phyloP scores from a whole-genome alignment of 2,888 invertebrate species.

The Ditylenchus weischeri region DNA sequence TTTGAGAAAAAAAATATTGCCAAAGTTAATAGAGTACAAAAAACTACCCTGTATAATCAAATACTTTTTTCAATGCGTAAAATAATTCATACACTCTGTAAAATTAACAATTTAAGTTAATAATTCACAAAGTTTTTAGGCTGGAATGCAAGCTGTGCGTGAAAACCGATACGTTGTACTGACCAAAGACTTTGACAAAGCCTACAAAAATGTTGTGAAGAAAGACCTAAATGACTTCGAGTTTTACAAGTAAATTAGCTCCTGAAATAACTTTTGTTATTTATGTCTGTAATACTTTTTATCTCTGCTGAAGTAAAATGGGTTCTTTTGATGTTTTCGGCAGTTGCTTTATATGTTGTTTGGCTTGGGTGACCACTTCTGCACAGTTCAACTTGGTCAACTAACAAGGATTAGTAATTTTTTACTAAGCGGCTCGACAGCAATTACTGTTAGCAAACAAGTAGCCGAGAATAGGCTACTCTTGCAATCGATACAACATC shows the following conservation, averaged over 20 bases:
- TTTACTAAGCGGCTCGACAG: slow-evolving; percentile 11
- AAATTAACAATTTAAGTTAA: too few species aligned
- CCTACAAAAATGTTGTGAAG: slow-evolving; percentile 98
- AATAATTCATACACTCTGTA: too few species aligned
- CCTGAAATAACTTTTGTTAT: not conserved
- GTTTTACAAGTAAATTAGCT: slow-evolving; percentile 82
- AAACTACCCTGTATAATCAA: too few species aligned
- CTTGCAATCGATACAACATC: too few species aligned
- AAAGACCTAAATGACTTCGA: slow-evolving; percentile 99
- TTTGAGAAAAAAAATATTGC: too few species aligned
- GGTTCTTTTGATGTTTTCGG: not conserved
- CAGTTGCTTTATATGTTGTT: not conserved
- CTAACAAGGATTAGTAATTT: slow-evolving; percentile 5
- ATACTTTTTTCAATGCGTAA: too few species aligned
- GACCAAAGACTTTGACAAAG: slow-evolving; percentile 98
- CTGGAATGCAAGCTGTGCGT: slow-evolving; percentile 98
- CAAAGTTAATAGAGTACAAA: too few species aligned
- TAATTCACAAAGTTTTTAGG: slow-evolving; percentile 63
- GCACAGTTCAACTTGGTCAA: not conserved
- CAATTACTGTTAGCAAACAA: not conserved
- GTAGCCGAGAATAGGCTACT: too few species aligned
- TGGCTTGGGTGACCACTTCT: not conserved
- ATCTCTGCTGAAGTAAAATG: not conserved
- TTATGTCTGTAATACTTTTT: too few species aligned
- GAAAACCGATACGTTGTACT: slow-evolving; percentile 98